Base-by-base conservation (phyloP, 2,113 vertebrate genomes). In the Vicugna pacos region DNA sequence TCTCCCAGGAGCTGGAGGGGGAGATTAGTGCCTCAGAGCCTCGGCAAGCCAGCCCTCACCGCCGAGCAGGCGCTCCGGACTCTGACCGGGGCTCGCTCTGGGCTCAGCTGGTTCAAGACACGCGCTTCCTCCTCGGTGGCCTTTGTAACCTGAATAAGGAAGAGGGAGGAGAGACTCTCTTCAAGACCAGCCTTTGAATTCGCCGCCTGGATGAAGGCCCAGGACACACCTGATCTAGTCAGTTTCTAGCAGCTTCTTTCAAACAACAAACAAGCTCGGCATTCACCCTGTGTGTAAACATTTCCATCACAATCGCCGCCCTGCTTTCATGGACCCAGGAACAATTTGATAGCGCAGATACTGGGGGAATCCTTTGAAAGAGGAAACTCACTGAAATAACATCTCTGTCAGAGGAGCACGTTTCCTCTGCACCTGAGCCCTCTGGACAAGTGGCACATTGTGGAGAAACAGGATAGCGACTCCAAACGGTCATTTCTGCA, bases 101-200 rank as follows among this genome's bases (percentile, higher is more conserved):
- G 10, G 75, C 50, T 89, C 35, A 38, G 79, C 65, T 52, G 38
- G n/a, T n/a, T 24, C 8, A 3, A 92, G 96, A 73, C 69, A 79
- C 30, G 24, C 0, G 82, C 70, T 98, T 98, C 88, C 95, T 98
- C 22, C 80, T 98, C 19, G 0, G 87, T 85, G 67, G 93, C 93
- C 95, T 98, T 95, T 96, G 95, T 97, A 95, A 97, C 85, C 94
- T 94, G 95, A 98, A 93, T 96, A 97, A 97, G 97, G 94, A 98
- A 98, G 94, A 80, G 60, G 89, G 90, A 92, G 92, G 89, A 96
- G 32, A 58, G 96, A 46, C 75, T 38, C 13, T 6, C 91, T 98
- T 97, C 56, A 93, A 98, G 90, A 84, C 84, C 93, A 97, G 97
- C 35, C 84, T 97, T 97, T 93, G 98, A 86, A 88, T 38, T 81